Base-by-base conservation (phyloP, 2,888 invertebrate species). In the Cybosia mesomella region DNA sequence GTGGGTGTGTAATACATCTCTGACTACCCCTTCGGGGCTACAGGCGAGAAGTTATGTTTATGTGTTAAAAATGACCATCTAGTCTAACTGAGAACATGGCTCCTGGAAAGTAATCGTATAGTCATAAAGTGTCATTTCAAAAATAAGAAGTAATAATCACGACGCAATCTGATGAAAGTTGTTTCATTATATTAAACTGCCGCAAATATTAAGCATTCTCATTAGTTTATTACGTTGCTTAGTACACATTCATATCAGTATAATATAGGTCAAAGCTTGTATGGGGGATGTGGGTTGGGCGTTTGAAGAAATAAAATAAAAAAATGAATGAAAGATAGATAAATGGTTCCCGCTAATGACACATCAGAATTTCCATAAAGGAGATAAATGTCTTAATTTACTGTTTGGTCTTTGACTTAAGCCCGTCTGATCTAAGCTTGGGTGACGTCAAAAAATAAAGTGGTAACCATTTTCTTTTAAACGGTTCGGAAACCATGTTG, bases 361-460 rank as follows among this genome's bases (percentile, higher is more conserved):
- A 49, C n/a, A n/a, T 49, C n/a, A 49, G 49, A 49, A 49, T 49
- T 49, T 49, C n/a, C 49, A 49, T 49, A 49, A 49, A 49, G 49
- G 1, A n/a, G n/a, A 1, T 8, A 49, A 49, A 49, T 49, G 49
- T 5, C n/a, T 49, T 49, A n/a, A 43, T 49, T 7, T 9, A 49
- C 18, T 18, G 49, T 49, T 49, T 49, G 18, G 49, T 49, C 8
- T 39, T 49, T 49, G 49, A 49, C 43, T 3, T 43, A 15, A 18
- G 7, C 49, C 49, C 18, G 7, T n/a, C 8, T n/a, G 8, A 43
- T 9, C 9, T 49, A 1, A n/a, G 7, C 18, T 49, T 8, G 49
- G n/a, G 49, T 49, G 49, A 49, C n/a, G 15, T 49, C 0, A 18
- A 49, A n/a, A n/a, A 43, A 49, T 1, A 18, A 18, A 8, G 8